A percentile compares a stretch with the other conserved stretches of the same genome.
These are phyloP conservation scores for Balearica regulorum DNA, from an alignment of 2,797 vertebrate species.

Conservation along the genomic window DNA sequence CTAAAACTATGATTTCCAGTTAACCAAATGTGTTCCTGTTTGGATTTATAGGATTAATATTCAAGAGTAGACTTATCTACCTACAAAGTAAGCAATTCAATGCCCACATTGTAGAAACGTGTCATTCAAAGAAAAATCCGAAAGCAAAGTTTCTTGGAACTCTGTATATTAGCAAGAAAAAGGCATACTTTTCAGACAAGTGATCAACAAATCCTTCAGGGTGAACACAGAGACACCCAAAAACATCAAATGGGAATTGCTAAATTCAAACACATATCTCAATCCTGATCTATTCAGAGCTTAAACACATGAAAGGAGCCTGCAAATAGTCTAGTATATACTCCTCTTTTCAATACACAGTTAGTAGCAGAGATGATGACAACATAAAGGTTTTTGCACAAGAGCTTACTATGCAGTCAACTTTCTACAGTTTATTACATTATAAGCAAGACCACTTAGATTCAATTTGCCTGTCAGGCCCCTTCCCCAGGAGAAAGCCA, in stretches of 20 bases:
- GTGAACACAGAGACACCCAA: not conserved
- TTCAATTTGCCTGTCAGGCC: not conserved
- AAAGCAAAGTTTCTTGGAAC: not conserved
- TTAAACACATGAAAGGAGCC: not conserved
- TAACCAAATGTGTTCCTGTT: not conserved
- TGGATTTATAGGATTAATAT: not conserved
- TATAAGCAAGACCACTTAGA: not conserved
- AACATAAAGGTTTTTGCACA: not conserved
- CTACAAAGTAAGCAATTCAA: not conserved
- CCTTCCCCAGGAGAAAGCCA: not conserved
- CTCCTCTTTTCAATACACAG: not conserved
- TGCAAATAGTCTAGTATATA: not conserved
- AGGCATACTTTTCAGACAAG: not conserved
- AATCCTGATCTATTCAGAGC: not conserved
- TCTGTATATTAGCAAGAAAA: not conserved
- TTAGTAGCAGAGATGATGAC: not conserved
- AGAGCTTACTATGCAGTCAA: not conserved
- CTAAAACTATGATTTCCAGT: not conserved
- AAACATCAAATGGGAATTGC: not conserved
- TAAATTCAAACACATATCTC: not conserved
- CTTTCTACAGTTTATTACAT: not conserved
- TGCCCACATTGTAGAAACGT: not conserved
- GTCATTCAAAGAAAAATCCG: not conserved
- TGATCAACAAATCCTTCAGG: not conserved
- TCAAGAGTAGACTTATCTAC: not conserved